Conservation (phyloP, 1,140 invertebrate species). For the Bombus polaris region DNA sequence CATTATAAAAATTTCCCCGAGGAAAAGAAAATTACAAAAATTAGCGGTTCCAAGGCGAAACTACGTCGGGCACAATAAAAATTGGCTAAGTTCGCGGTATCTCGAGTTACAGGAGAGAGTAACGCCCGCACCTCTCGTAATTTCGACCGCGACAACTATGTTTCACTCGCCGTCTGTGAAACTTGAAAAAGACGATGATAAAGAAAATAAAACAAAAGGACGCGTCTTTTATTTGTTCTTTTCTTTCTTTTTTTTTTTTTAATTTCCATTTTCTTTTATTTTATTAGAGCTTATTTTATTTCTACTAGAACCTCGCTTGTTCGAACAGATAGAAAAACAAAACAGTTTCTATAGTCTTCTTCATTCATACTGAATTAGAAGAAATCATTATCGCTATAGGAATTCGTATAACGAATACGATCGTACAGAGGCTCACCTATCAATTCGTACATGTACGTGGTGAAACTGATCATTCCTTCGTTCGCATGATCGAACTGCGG, state of each 20-base stretch:
- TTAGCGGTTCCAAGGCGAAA: constrained; percentile 1
- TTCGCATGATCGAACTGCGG: background rate
- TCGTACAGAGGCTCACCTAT: background rate
- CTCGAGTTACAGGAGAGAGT: background rate
- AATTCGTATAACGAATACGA: too few species aligned
- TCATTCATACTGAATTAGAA: too few species aligned
- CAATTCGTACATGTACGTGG: background rate
- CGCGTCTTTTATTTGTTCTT: background rate
- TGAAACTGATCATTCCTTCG: background rate
- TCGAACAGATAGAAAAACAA: background rate
- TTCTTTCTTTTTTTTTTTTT: too few species aligned
- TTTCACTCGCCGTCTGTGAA: background rate
- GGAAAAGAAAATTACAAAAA: constrained; percentile 23
- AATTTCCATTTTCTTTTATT: background rate
- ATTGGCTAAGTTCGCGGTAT: constrained; percentile 19
- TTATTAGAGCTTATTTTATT: background rate
- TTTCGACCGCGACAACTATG: background rate
- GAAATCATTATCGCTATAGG: too few species aligned
- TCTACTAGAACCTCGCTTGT: background rate
- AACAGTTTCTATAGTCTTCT: background rate
- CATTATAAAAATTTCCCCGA: constrained; percentile 13
- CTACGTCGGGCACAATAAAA: constrained; percentile 26
- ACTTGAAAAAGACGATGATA: constrained; percentile 8
- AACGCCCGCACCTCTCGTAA: background rate
- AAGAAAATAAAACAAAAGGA: background rate